Conservation (phyloP, 2,113 vertebrate genomes). For the Spea bombifrons region DNA sequence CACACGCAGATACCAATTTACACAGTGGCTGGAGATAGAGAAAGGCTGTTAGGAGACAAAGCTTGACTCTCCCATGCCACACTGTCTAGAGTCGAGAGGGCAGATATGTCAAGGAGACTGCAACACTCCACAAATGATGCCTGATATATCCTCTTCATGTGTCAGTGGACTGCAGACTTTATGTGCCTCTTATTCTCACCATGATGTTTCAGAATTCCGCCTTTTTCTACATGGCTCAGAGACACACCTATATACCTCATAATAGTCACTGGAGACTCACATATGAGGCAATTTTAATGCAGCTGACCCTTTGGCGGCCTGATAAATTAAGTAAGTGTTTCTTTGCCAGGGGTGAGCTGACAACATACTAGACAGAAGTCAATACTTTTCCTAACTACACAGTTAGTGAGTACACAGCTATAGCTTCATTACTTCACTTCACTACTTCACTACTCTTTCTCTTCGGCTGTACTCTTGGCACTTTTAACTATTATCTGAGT, state of each 20-base stretch:
- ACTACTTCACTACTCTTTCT: too few relatives aligned
- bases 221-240: neutral
- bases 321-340: too few relatives aligned
- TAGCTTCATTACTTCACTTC: too few relatives aligned
- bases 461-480: too few relatives aligned
- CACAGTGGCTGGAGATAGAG: constrained; percentile 4
- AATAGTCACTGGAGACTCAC: neutral
- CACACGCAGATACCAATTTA: constrained; percentile 12
- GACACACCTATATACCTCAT: neutral
- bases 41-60: constrained; percentile 4
- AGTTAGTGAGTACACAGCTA: too few relatives aligned
- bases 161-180: constrained; percentile 1
- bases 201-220: neutral
- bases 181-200: neutral
- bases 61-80: constrained; percentile 10
- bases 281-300: too few relatives aligned
- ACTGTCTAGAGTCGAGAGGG: neutral
- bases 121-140: neutral
- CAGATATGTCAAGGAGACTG: constrained; percentile 16
- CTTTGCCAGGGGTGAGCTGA: too few relatives aligned
- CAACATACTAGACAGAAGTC: too few relatives aligned
- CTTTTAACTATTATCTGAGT: too few relatives aligned
- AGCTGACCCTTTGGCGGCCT: too few relatives aligned
- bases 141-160: neutral
- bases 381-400: too few relatives aligned